Evolutionary conservation across 1,140 invertebrate species (phyloP).

Genomic region (Drosophila cardini): DNA sequence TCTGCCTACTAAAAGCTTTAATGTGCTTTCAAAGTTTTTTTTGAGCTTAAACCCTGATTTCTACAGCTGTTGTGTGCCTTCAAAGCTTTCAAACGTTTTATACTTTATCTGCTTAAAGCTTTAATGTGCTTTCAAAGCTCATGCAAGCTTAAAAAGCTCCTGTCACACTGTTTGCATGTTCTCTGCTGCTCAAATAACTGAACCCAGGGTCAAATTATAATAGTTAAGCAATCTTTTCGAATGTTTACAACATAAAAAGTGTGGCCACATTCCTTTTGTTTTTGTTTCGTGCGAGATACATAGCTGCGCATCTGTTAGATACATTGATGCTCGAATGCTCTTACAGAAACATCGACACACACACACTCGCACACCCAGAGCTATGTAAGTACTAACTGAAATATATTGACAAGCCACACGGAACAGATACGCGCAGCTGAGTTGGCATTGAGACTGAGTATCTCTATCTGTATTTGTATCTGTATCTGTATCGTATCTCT

Average conservation of each 20-base stretch:
- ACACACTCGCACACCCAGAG: slow-evolving; percentile 25
- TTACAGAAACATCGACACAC: slow-evolving; percentile 24
- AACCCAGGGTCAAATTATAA: slow-evolving; percentile 17
- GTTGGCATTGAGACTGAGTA: slow-evolving; percentile 72
- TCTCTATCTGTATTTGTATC: slow-evolving; percentile 17
- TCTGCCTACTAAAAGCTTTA: slow-evolving; percentile 16
- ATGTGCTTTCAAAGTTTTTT: not conserved
- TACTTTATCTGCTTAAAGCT: not conserved
- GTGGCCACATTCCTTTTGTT: slow-evolving; percentile 9
- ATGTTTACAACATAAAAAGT: slow-evolving; percentile 30
- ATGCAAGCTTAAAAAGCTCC: not conserved
- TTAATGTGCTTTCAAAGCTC: slow-evolving; percentile 5
- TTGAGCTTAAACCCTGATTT: no score
- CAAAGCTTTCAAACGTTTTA: no score
- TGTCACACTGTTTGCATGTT: slow-evolving; percentile 7
- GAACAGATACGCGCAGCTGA: slow-evolving; percentile 78
- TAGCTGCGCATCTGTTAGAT: slow-evolving; percentile 57
- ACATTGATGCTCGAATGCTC: slow-evolving; percentile 44
- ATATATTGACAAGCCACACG: slow-evolving; percentile 77
- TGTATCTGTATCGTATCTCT: slow-evolving; percentile 41
- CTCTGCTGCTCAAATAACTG: slow-evolving; percentile 3
- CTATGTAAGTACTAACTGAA: slow-evolving; percentile 33
- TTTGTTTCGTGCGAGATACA: not conserved
- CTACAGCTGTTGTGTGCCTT: no score
- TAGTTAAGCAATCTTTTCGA: slow-evolving; percentile 16